Percentiles rank a stretch among this genome's conserved stretches.
These are phyloP conservation scores for Orchestes rusci DNA, from an alignment of 2,888 invertebrate species.

Conservation along the genomic window DNA sequence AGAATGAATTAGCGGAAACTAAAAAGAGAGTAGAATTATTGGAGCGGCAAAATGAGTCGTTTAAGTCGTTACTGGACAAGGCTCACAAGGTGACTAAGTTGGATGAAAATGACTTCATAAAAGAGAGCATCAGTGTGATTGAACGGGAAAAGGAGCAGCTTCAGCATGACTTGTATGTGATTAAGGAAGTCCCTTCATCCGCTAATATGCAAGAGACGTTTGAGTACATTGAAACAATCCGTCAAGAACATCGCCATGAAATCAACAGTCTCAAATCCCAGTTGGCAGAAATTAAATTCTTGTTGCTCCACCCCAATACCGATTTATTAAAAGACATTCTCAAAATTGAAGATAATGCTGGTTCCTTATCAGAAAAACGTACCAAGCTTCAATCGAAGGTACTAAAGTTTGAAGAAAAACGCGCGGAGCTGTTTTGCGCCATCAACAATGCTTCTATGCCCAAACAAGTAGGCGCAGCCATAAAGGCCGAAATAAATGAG, in stretches of 20 bases:
- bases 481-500: constrained; percentile 23
- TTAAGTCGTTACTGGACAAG: constrained; percentile 28
- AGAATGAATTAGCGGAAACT: constrained; percentile 30
- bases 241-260: constrained; percentile 24
- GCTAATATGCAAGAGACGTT: constrained; percentile 9
- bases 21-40: constrained; percentile 24
- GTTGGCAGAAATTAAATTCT: constrained; percentile 30
- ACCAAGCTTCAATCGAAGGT: constrained; percentile 27
- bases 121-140: constrained; percentile 27
- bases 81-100: constrained; percentile 25
- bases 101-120: constrained; percentile 25
- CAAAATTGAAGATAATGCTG: constrained; percentile 22
- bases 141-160: constrained; percentile 27
- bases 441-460: constrained; percentile 26
- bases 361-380: constrained; percentile 24
- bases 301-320: constrained; percentile 26
- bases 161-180: constrained; percentile 23
- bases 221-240: constrained; percentile 24
- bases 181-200: background rate
- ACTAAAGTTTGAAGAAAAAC: constrained; percentile 27
- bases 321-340: constrained; percentile 29
- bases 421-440: constrained; percentile 26
- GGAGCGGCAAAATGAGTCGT: constrained; percentile 28
- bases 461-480: constrained; percentile 10
- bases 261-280: constrained; percentile 28